Evolutionary conservation across 2,113 vertebrate species (phyloP).

Genomic region (Micronycteris hirsuta): DNA sequence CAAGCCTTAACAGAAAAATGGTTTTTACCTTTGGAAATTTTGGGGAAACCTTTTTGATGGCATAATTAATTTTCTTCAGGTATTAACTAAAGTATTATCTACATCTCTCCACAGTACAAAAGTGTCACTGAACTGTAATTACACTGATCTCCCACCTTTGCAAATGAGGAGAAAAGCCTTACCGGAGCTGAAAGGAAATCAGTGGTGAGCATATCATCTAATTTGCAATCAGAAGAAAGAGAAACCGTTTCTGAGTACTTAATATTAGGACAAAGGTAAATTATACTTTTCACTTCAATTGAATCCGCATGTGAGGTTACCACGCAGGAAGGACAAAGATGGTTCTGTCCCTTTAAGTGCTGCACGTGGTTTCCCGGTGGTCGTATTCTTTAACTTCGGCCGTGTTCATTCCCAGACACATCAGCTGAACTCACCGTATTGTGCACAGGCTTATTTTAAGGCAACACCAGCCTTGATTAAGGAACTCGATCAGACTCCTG

Average conservation of each 20-base stretch:
- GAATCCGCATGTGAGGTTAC: background rate
- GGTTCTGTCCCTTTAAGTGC: background rate
- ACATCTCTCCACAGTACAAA: background rate
- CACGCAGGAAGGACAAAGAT: background rate
- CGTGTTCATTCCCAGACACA: background rate
- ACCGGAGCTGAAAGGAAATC: background rate
- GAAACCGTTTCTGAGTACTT: conserved; percentile 24
- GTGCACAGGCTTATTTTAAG: background rate
- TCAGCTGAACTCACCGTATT: background rate
- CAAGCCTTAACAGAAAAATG: background rate
- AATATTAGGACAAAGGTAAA: conserved; percentile 3
- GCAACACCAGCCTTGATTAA: background rate
- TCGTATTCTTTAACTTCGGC: background rate
- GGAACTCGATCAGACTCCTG: background rate
- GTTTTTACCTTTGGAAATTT: background rate
- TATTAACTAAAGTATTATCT: background rate
- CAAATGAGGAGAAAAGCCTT: background rate
- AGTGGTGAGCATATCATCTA: background rate
- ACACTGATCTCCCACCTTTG: background rate
- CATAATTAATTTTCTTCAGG: conserved; percentile 8
- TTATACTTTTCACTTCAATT: conserved; percentile 16
- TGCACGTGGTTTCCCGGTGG: background rate
- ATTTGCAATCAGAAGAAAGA: conserved; percentile 20
- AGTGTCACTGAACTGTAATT: background rate
- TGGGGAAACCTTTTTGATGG: background rate